A percentile compares a stretch with the other conserved stretches of the same genome.
These are phyloP conservation scores for Drosophila atripex DNA, from an alignment of 2,888 invertebrate genomes.

Conservation along the genomic window DNA sequence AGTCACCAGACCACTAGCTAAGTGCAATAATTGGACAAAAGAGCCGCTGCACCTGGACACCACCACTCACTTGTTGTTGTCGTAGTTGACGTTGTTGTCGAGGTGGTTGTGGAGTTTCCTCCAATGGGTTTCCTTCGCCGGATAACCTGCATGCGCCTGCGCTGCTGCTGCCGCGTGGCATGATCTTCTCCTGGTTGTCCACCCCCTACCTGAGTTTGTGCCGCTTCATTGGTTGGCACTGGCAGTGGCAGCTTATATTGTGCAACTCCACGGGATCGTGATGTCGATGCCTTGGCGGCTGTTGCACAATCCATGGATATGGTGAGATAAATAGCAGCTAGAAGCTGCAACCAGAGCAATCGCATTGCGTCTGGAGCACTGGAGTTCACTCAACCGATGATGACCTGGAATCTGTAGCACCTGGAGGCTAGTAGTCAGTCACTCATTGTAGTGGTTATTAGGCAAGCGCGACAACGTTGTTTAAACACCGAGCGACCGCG, in stretches of 20 bases:
- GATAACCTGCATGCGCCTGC: conserved; percentile 62
- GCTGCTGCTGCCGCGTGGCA: conserved; percentile 21
- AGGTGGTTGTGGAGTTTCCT: conserved; percentile 43
- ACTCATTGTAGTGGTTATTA: conserved; percentile 9
- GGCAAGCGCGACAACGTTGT: conserved; percentile 53
- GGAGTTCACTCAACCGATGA: conserved; percentile 35
- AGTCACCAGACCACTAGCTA: conserved; percentile 28
- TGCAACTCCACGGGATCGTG: conserved; percentile 65
- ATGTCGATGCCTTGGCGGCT: conserved; percentile 42
- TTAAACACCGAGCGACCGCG: conserved; percentile 57
- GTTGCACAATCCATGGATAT: conserved; percentile 71
- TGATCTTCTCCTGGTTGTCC: conserved; percentile 8
- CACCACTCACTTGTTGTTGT: conserved; percentile 67
- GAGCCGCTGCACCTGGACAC: conserved; percentile 32
- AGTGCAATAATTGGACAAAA: conserved; percentile 46
- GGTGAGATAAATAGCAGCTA: conserved; percentile 49
- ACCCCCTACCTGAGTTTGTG: conserved; percentile 15
- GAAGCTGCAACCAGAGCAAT: conserved; percentile 57
- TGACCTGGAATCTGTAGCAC: conserved; percentile 26
- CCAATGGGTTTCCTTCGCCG: conserved; percentile 56
- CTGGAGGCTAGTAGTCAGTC: conserved; percentile 21
- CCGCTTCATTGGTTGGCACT: conserved; percentile 34
- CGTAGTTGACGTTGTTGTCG: conserved; percentile 49
- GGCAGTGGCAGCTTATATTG: conserved; percentile 67
- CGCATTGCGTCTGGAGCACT: conserved; percentile 51